phyloP scores from a whole-genome alignment of 2,113 vertebrate species.

The human region DNA sequence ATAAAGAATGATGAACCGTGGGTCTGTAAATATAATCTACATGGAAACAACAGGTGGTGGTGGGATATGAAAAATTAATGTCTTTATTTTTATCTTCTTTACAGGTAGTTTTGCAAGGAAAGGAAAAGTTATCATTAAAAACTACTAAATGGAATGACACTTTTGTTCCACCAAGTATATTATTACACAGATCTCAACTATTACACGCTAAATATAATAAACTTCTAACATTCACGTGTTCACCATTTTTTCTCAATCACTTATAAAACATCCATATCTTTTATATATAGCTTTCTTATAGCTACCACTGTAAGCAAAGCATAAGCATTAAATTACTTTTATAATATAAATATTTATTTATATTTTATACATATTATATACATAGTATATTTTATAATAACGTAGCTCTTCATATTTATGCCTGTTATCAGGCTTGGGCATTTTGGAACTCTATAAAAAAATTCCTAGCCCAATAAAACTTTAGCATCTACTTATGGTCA shows the following conservation, averaged over 20 bases:
- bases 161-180: not conserved
- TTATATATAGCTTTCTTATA: not conserved
- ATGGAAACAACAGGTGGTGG: not conserved
- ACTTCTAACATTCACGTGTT: not conserved
- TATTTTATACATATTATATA: too few species aligned
- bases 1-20: not conserved
- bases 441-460: not conserved
- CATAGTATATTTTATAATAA: too few species aligned
- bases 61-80: not conserved
- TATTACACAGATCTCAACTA: not conserved
- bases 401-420: not conserved
- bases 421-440: not conserved
- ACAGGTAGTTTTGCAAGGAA: not conserved
- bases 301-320: not conserved
- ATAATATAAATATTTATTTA: not conserved
- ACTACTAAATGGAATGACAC: not conserved
- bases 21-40: not conserved
- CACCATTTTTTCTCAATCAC: not conserved
- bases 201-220: not conserved
- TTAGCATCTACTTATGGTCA: not conserved
- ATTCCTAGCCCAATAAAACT: not conserved
- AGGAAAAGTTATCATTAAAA: not conserved
- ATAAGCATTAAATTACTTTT: not conserved
- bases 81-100: not conserved
- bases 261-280: not conserved